A percentile compares a stretch with the other conserved stretches of the same genome.
Conservation (phyloP, 1,140 invertebrate species). For the Neodiprion pinetum region DNA sequence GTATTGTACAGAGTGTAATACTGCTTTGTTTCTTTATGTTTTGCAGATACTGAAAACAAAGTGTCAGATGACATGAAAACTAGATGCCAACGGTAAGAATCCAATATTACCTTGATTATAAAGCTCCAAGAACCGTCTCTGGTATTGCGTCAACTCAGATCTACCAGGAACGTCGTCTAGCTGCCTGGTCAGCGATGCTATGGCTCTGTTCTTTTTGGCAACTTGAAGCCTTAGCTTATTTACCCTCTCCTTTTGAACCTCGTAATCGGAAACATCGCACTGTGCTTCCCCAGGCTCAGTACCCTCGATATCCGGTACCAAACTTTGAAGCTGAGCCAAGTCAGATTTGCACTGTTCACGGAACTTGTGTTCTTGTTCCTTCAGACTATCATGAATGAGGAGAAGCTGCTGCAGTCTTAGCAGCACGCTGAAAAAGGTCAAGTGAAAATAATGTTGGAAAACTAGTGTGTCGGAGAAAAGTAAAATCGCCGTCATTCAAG, state of each 20-base stretch:
- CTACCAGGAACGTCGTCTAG: slow-evolving; percentile 91
- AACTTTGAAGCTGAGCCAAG: slow-evolving; percentile 65
- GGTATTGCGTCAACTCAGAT: slow-evolving; percentile 94
- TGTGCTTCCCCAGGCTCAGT: slow-evolving; percentile 44
- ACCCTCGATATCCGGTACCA: slow-evolving; percentile 63
- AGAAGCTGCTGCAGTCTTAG: slow-evolving; percentile 72
- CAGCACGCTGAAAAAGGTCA: slow-evolving; percentile 62
- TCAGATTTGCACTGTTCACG: slow-evolving; percentile 78
- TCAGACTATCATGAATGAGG: slow-evolving; percentile 75
- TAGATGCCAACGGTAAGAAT: background rate
- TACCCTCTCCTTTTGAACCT: slow-evolving; percentile 67
- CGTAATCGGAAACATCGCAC: slow-evolving; percentile 58
- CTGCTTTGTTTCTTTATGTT: slow-evolving; percentile 96
- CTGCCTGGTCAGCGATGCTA: slow-evolving; percentile 78
- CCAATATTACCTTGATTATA: slow-evolving; percentile 86
- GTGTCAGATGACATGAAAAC: slow-evolving; percentile 19
- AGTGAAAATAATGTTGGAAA: slow-evolving; percentile 10
- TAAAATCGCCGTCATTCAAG: background rate
- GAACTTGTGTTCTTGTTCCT: slow-evolving; percentile 77
- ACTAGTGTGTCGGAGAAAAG: background rate
- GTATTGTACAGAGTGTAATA: slow-evolving; percentile 97
- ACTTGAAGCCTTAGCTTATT: slow-evolving; percentile 68
- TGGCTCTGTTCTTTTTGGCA: slow-evolving; percentile 84
- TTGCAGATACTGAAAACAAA: slow-evolving; percentile 81
- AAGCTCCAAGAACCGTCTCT: slow-evolving; percentile 92